Evolutionary conservation across 2,888 invertebrate genomes (phyloP), one percentile per base, ranked within the genome.

Genomic region (Acholoe squamosa): DNA sequence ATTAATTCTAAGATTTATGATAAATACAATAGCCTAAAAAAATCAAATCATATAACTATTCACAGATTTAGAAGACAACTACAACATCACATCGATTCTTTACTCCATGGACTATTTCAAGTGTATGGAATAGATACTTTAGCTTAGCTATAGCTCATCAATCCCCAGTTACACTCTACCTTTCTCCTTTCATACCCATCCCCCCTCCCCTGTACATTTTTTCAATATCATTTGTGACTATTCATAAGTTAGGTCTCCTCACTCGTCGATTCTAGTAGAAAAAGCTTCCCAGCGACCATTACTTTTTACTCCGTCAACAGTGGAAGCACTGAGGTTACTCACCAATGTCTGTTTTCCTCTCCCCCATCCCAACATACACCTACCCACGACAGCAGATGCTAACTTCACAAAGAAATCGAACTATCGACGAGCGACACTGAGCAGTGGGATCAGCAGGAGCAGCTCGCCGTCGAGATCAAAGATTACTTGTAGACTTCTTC

Each of bases 391-490:
- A 43, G 43, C 84, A 84, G 84, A 84, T 84, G 84, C 84, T 84
- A 34, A 84, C 84, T 84, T 84, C 84, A 84, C 84, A 84, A 84
- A 84, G 84, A 84, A 84, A 84, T 84, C 84, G 84, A 84, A 84
- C 43, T 84, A 84, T 84, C 51, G 84, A 84, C 84, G 43, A 19
- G 22, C 34, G 51, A 84, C 22, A 84, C 84, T 51, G 84, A 51
- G 84, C 84, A 51, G 43, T 61, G 19, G 84, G 84, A 84, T 84
- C 84, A 43, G 84, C 22, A 5, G 34, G 51, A 34, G 34, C 43
- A 25, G 14, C 14, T 10, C 84, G 43, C 43, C 34, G 22, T 28
- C 3, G 71, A 71, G 84, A 84, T 84, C 84, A 84, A 84, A 84
- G 84, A 84, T 84, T 84, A 84, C 84, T 34, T 43, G 34, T 84